Base-by-base conservation (phyloP, 2,888 invertebrate genomes). In the Drosophila kanekoi region DNA sequence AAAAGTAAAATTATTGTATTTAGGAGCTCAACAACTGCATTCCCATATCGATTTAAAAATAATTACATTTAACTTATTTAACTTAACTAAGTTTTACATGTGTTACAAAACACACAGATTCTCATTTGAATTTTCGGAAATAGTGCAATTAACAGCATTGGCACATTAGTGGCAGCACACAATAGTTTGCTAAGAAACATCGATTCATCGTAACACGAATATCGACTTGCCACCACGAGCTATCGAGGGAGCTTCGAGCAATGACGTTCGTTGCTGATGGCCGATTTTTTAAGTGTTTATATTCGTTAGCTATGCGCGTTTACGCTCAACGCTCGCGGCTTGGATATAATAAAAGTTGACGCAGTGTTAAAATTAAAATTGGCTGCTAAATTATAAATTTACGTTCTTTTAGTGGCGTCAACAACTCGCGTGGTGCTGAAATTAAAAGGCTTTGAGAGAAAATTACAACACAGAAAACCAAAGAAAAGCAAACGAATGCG, bases 241-340 rank as follows among this genome's bases (percentile, higher is more conserved):
- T 49, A 63, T 63, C 64, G 63, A 32, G 14, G 11, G 37, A 20
- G 49, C 37, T 49, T n/a, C 49, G 43, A 49, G 43, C 20, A 63
- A 20, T 43, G 63, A 44, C 63, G 49, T 63, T 63, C 63, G 63
- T 63, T 63, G 64, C 14, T 48, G 63, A 63, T 63, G 63, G 10
- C 49, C 43, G 64, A 63, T 51, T 51, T 48, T 65, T 67, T 49
- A 67, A 67, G 66, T 63, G 63, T 63, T 63, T 63, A 72, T 53
- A 48, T 77, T 71, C 66, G 57, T 77, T 62, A 64, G 48, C 51
- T 33, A 59, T 60, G 52, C 63, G 57, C 58, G 71, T 65, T 76
- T 71, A 58, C 58, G 56, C 59, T 63, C 33, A 66, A 14, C 66
- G 53, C 63, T 75, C 62, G 59, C 59, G 62, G 56, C 38, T 62